Percentiles rank a stretch among this genome's conserved stretches.
Evolutionary conservation across 2,888 invertebrate species (phyloP).

Genomic region (Synanthedon vespiformis): DNA sequence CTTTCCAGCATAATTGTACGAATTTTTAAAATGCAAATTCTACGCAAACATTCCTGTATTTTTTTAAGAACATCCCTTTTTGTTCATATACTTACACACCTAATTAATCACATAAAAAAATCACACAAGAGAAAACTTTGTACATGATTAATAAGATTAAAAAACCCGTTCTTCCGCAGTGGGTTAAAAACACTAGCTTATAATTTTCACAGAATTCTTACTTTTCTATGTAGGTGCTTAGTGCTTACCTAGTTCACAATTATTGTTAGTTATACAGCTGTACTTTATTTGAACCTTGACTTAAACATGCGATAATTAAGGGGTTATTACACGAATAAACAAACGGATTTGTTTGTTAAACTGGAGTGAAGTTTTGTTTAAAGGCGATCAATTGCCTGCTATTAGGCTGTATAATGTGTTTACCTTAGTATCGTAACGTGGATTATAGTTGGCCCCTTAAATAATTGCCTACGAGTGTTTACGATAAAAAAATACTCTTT

Average conservation of each 20-base stretch:
- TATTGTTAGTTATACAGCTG: background rate
- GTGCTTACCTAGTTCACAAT: background rate
- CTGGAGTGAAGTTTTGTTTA: background rate
- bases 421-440: background rate
- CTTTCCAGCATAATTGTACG: too few relatives aligned
- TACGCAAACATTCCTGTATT: too few relatives aligned
- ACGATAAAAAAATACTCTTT: too few relatives aligned
- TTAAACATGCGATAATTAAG: background rate
- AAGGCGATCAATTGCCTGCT: conserved; percentile 8
- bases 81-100: too few relatives aligned
- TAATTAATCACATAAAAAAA: too few relatives aligned
- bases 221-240: background rate
- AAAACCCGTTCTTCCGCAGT: too few relatives aligned
- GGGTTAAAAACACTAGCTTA: background rate
- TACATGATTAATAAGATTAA: too few relatives aligned
- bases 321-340: background rate
- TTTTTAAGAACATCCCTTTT: too few relatives aligned
- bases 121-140: too few relatives aligned
- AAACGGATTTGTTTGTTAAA: background rate
- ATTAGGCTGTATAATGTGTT: conserved; percentile 7
- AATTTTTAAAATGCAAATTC: too few relatives aligned
- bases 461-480: too few relatives aligned
- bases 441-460: too few relatives aligned
- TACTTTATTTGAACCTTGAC: background rate
- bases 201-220: background rate